Evolutionary conservation across 2,113 vertebrate species (phyloP).

Genomic region (Lanius collurio): DNA sequence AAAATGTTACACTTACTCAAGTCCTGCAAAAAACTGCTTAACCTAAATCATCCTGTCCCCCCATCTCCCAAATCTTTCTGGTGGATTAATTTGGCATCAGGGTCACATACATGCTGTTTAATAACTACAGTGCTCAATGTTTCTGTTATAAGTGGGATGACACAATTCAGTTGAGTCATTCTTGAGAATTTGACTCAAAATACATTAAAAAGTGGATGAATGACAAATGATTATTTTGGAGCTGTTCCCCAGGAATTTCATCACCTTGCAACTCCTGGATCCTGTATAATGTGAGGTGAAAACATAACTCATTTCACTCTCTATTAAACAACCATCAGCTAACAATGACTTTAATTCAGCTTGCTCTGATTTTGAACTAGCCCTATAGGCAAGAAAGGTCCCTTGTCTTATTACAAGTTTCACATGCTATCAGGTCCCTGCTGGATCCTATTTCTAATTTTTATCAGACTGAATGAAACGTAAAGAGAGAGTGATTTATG

Average conservation of each 20-base stretch:
- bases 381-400: constrained; percentile 9
- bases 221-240: neutral
- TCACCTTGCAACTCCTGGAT: neutral
- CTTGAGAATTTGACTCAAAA: neutral
- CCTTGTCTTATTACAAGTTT: constrained; percentile 39
- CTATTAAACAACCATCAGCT: neutral
- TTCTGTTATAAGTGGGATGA: neutral
- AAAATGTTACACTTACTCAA: constrained; percentile 1
- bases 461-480: constrained; percentile 44
- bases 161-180: neutral
- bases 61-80: neutral
- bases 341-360: constrained; percentile 43
- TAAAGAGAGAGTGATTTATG: constrained; percentile 26
- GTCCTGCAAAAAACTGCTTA: neutral
- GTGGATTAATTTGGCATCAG: neutral
- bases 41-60: neutral
- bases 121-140: neutral
- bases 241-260: neutral
- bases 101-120: neutral
- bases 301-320: constrained; percentile 2
- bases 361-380: constrained; percentile 26
- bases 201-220: neutral
- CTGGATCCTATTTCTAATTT: constrained; percentile 40
- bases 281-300: neutral
- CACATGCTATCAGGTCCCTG: constrained; percentile 11